Conservation (phyloP, 1,140 invertebrate species). For the Metopolophium dirhodum region DNA sequence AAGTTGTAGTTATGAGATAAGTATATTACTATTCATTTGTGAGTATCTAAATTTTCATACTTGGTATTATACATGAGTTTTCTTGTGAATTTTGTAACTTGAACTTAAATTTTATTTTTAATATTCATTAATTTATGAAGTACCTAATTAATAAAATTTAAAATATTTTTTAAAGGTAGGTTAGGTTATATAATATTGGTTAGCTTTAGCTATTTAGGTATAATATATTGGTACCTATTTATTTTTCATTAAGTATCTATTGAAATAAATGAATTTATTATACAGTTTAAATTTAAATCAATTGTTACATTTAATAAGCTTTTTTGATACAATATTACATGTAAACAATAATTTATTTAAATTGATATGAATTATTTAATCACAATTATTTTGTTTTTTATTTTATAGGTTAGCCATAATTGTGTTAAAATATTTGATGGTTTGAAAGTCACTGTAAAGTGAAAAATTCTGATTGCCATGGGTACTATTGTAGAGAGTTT, state of each 20-base stretch:
- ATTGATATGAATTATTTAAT: background rate
- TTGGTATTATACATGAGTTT: no score
- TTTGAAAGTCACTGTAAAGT: background rate
- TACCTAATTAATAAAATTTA: no score
- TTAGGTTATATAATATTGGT: background rate
- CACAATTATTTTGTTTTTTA: background rate
- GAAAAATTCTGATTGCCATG: background rate
- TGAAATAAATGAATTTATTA: background rate
- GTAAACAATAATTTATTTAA: background rate
- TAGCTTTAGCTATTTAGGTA: background rate
- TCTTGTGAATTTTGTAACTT: no score
- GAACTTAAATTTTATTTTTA: no score
- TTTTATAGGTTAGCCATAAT: constrained; percentile 1
- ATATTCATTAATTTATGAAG: no score
- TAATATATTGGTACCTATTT: background rate
- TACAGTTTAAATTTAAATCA: background rate
- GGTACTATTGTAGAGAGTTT: constrained; percentile 19
- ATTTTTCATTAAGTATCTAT: background rate
- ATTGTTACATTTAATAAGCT: background rate
- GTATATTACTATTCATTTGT: no score
- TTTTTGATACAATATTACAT: no score
- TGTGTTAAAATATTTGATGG: background rate
- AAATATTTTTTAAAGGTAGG: no score
- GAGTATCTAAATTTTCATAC: no score
- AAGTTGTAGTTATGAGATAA: no score